Evolutionary conservation across 2,113 vertebrate species (phyloP).

Genomic region (Glaucidium brasilianum): DNA sequence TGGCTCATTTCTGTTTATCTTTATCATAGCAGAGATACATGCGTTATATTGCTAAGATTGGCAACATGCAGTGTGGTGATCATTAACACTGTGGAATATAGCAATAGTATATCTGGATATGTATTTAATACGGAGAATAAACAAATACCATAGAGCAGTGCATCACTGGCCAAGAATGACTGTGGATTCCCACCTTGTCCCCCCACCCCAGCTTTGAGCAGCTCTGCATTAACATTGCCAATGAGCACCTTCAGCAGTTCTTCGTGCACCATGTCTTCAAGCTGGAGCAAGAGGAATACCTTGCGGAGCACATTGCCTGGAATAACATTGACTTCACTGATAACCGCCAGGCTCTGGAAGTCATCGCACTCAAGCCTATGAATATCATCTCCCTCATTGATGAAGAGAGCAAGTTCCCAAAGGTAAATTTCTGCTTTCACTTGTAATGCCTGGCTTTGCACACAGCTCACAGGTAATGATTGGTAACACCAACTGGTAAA

Average conservation of each 20-base stretch:
- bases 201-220: constrained; percentile 91
- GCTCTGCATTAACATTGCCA: constrained; percentile 97
- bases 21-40: neutral
- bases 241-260: constrained; percentile 98
- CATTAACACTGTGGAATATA: neutral
- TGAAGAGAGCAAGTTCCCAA: constrained; percentile 94
- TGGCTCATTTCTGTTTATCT: neutral
- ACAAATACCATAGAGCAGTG: neutral
- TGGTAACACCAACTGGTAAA: neutral
- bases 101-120: neutral
- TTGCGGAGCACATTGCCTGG: constrained; percentile 85
- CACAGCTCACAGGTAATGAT: neutral
- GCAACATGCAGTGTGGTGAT: neutral
- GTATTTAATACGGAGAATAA: neutral
- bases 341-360: constrained; percentile 84
- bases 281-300: constrained; percentile 92
- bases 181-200: neutral
- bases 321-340: constrained; percentile 84
- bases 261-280: constrained; percentile 92
- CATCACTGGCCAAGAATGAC: neutral
- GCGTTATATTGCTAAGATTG: neutral
- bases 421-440: constrained; percentile 71
- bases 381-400: constrained; percentile 93
- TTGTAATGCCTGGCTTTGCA: neutral
- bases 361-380: constrained; percentile 85